Evolutionary conservation across 2,113 vertebrate genomes (phyloP).

Genomic region (Zingel zingel): DNA sequence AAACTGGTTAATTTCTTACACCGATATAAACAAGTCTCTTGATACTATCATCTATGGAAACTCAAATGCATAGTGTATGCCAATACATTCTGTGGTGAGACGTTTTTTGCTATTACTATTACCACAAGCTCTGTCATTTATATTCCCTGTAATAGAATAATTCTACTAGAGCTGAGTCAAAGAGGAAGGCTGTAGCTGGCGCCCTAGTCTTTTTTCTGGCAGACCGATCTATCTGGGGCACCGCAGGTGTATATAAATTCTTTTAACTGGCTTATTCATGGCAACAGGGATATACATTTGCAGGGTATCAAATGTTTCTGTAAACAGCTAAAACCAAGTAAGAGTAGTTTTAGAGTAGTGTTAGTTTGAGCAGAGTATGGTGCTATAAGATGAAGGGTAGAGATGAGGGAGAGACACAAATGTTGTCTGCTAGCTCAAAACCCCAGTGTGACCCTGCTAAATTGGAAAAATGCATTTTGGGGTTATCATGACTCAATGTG

Average conservation of each 20-base stretch:
- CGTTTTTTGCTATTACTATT: constrained; percentile 22
- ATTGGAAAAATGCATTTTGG: not conserved
- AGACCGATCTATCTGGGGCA: constrained; percentile 65
- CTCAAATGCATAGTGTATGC: not conserved
- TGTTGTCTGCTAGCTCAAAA: not conserved
- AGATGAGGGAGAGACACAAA: constrained; percentile 6
- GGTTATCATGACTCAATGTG: not conserved
- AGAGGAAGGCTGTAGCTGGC: constrained; percentile 51
- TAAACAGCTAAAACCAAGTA: constrained; percentile 50
- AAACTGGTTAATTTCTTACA: not conserved
- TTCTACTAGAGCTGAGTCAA: constrained; percentile 49
- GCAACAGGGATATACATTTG: constrained; percentile 51
- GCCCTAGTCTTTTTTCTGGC: constrained; percentile 54
- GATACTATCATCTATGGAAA: not conserved
- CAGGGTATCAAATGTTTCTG: constrained; percentile 53
- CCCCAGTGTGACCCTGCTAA: not conserved
- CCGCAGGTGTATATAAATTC: constrained; percentile 64
- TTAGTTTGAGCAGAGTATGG: constrained; percentile 35
- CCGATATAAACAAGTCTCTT: not conserved
- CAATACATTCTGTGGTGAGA: not conserved
- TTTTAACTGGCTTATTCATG: constrained; percentile 68
- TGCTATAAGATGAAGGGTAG: constrained; percentile 11
- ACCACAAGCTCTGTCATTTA: constrained; percentile 42
- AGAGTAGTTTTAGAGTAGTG: constrained; percentile 14
- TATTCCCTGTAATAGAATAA: constrained; percentile 46